Evolutionary conservation across 2,888 invertebrate genomes (phyloP), one percentile per base, ranked within the genome.

Genomic region (Dolichomitus sp.): DNA sequence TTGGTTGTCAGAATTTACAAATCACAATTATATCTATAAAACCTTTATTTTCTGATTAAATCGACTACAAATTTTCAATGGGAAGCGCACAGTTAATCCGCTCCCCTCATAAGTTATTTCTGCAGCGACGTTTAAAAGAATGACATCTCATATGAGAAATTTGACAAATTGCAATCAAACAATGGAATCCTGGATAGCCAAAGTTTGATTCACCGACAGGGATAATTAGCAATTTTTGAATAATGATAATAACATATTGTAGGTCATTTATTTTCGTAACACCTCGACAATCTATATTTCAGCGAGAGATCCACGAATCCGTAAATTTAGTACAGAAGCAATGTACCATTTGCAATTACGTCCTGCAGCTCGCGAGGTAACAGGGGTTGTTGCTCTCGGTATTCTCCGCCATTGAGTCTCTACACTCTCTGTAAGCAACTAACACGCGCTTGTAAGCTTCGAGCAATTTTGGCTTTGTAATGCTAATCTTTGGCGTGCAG

Each of bases 391-490:
- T 57, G 77, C 77, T 81, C 59, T 48, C 66, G 30, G 59, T 14
- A 59, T 30, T 59, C n/a, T 33, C 37, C 23, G 57, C 6, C 65
- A 73, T 48, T 23, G 52, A 63, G 52, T 12, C 30, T 30, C 66
- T 1, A 42, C 57, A 61, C 50, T 68, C 40, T 45, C 50, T 19
- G 61, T 50, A 75, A 75, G 57, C 65, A 61, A 42, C 54, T 42
- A 72, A 66, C 42, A 11, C 45, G 33, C 45, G 78, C 82, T 76
- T 82, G 81, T 77, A 78, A 74, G 84, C 85, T 84, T 81, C 82
- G 76, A 83, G 40, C 88, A 87, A 89, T 89, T 89, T 89, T 74
- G 87, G 82, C 87, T 89, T 89, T 89, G 89, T 89, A 86, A 89
- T 87, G 89, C 86, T 89, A 89, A 89, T 89, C 87, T 87, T 80